phyloP scores from a whole-genome alignment of 2,888 invertebrate species.

The Therioaphis trifolii region DNA sequence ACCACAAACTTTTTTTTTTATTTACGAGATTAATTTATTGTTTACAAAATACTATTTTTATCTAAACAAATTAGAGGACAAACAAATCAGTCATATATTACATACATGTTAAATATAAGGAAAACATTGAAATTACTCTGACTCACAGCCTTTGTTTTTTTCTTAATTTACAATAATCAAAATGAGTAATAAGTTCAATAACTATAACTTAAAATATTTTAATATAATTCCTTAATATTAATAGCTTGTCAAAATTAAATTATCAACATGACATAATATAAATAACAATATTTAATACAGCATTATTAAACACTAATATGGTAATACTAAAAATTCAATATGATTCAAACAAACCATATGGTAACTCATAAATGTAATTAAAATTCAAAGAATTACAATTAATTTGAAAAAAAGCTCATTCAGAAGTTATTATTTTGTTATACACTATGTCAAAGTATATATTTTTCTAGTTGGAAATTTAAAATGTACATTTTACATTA shows the following conservation, averaged over 20 bases:
- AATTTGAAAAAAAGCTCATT: too few relatives aligned
- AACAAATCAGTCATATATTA: constrained; percentile 58
- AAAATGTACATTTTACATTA: background rate
- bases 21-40: constrained; percentile 23
- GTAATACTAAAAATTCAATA: background rate
- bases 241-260: constrained; percentile 10
- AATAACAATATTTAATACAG: constrained; percentile 26
- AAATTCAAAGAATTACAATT: background rate
- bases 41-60: constrained; percentile 41
- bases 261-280: background rate
- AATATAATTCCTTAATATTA: constrained; percentile 15
- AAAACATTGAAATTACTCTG: constrained; percentile 51
- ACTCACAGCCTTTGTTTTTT: constrained; percentile 60
- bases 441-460: background rate
- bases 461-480: background rate
- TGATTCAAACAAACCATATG: constrained; percentile 8
- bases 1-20: constrained; percentile 39
- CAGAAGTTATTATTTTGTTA: too few relatives aligned
- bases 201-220: constrained; percentile 22
- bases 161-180: constrained; percentile 41
- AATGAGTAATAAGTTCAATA: constrained; percentile 37
- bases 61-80: constrained; percentile 38
- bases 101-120: constrained; percentile 43
- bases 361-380: background rate
- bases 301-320: background rate